A percentile compares a stretch with the other conserved stretches of the same genome.
These are phyloP conservation scores for Netelia virgata DNA, from an alignment of 2,888 invertebrate genomes.

Conservation along the genomic window DNA sequence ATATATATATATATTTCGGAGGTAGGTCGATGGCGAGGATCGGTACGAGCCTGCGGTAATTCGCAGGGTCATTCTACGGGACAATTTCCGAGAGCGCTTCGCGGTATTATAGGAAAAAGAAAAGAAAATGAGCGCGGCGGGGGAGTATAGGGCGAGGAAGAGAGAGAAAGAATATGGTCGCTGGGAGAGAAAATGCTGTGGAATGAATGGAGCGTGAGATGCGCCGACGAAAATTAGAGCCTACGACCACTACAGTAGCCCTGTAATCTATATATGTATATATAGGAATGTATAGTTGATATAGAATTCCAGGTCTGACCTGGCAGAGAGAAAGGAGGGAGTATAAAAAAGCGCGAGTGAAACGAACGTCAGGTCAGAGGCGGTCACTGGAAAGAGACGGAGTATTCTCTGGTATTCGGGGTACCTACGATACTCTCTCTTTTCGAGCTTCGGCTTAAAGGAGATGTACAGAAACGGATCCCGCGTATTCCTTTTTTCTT, in stretches of 20 bases:
- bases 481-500: conserved; percentile 33
- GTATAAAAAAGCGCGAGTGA: conserved; percentile 66
- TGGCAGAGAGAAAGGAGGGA: conserved; percentile 46
- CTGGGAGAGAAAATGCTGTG: conserved; percentile 38
- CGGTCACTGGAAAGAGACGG: conserved; percentile 38
- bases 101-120: conserved; percentile 48
- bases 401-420: conserved; percentile 44
- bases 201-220: conserved; percentile 63
- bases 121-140: conserved; percentile 51
- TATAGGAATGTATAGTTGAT: neutral
- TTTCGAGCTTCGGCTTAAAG: conserved; percentile 76
- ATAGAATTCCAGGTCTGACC: conserved; percentile 16
- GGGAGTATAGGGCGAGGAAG: conserved; percentile 14
- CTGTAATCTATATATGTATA: conserved; percentile 49
- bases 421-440: conserved; percentile 42
- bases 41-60: conserved; percentile 47
- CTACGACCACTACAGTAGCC: conserved; percentile 53
- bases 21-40: conserved; percentile 21
- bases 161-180: conserved; percentile 36
- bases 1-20: neutral
- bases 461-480: conserved; percentile 78
- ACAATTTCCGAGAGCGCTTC: conserved; percentile 64
- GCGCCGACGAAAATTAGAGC: conserved; percentile 63
- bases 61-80: conserved; percentile 57
- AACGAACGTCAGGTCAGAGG: conserved; percentile 58